These are phyloP conservation scores for Macrosteles quadrilineatus DNA, from an alignment of 1,140 invertebrate species.

Conservation along the genomic window DNA sequence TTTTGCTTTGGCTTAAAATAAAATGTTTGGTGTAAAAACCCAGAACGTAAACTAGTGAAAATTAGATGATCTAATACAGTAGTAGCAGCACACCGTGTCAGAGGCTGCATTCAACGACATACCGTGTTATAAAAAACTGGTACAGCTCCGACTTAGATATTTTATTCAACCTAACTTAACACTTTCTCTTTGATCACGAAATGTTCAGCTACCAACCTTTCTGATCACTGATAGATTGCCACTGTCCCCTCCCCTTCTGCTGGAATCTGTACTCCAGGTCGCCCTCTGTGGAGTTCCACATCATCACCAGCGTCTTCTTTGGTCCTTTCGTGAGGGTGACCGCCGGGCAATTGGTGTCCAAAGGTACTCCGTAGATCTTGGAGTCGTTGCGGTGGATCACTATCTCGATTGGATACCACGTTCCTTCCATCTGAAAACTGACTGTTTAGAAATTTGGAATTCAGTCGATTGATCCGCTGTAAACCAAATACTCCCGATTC, in stretches of 20 bases:
- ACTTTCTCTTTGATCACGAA: no score
- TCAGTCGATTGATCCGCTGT: no score
- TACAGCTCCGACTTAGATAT: no score
- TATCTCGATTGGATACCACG: slow-evolving; percentile 70
- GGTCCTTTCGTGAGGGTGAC: background rate
- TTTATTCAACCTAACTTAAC: no score
- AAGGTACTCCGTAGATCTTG: slow-evolving; percentile 10
- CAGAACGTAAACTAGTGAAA: no score
- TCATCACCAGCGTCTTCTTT: background rate
- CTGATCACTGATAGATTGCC: background rate
- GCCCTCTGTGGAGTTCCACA: slow-evolving; percentile 2
- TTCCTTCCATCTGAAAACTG: slow-evolving; percentile 58
- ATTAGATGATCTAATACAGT: no score
- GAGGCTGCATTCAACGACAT: no score
- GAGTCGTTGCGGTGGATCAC: slow-evolving; percentile 54
- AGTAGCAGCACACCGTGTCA: no score
- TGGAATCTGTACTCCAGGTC: background rate
- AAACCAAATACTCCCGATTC: no score
- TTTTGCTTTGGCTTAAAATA: no score
- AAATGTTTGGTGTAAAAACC: no score
- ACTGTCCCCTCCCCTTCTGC: background rate
- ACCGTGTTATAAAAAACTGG: no score
- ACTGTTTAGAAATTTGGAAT: background rate
- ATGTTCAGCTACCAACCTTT: background rate
- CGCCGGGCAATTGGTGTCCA: background rate